Conservation (phyloP, 2,888 invertebrate species). For the Marasmarcha lunaedactyla region DNA sequence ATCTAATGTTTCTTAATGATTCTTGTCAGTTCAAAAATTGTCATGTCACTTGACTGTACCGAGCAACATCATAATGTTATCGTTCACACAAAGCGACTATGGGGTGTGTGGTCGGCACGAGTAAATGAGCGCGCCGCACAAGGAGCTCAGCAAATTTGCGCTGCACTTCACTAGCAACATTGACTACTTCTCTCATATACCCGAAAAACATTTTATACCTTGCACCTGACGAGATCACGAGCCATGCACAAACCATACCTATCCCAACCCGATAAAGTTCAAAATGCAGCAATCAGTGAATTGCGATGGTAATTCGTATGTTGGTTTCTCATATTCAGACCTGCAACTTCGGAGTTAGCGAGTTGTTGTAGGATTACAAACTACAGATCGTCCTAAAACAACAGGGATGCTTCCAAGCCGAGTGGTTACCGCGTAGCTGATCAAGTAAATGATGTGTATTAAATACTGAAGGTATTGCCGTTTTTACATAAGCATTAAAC, state of each 20-base stretch:
- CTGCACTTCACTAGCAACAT: conserved; percentile 56
- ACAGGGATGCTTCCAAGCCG: conserved; percentile 16
- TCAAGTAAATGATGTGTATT: too few relatives aligned
- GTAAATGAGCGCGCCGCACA: conserved; percentile 49
- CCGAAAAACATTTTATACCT: conserved; percentile 14
- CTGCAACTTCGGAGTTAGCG: conserved; percentile 26
- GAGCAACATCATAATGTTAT: too few relatives aligned
- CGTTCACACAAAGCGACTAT: too few relatives aligned
- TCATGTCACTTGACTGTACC: too few relatives aligned
- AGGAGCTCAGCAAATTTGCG: conserved; percentile 60
- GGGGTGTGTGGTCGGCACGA: too few relatives aligned
- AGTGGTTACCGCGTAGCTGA: too few relatives aligned
- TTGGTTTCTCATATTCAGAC: conserved; percentile 32
- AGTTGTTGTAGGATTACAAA: conserved; percentile 39
- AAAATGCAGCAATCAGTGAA: conserved; percentile 10
- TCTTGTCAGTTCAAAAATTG: too few relatives aligned
- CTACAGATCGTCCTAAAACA: conserved; percentile 32
- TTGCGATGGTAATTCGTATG: conserved; percentile 15
- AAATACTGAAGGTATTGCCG: too few relatives aligned
- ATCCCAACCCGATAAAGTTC: conserved; percentile 14
- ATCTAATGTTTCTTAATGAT: too few relatives aligned
- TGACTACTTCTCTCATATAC: conserved; percentile 51
- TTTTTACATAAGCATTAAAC: too few relatives aligned
- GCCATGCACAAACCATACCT: conserved; percentile 13
- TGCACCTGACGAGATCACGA: conserved; percentile 11